These are phyloP conservation scores for Episyrphus balteatus DNA, from an alignment of 1,140 invertebrate genomes.

Conservation along the genomic window DNA sequence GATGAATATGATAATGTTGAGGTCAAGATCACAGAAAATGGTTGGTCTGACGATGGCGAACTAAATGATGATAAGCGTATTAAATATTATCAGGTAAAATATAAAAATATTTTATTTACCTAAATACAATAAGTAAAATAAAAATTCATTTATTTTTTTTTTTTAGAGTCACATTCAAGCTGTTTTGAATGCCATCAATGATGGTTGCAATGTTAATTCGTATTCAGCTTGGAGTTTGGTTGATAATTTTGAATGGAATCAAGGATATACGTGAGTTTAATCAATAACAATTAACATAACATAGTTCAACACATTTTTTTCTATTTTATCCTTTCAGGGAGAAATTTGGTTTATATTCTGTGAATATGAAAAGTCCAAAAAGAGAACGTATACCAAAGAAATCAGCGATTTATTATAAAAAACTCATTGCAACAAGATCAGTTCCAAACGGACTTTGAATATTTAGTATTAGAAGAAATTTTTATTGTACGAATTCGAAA, in stretches of 20 bases:
- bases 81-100: constrained; percentile 15
- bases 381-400: constrained; percentile 10
- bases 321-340: constrained; percentile 12
- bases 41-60: constrained; percentile 42
- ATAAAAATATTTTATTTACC: no score
- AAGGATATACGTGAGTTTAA: constrained; percentile 45
- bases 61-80: constrained; percentile 43
- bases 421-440: constrained; percentile 15
- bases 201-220: constrained; percentile 50
- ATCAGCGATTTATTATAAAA: constrained; percentile 9
- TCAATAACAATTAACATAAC: not conserved
- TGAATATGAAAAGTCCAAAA: constrained; percentile 6
- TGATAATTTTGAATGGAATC: constrained; percentile 71
- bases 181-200: constrained; percentile 51
- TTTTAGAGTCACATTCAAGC: constrained; percentile 48
- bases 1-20: constrained; percentile 46
- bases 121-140: no score
- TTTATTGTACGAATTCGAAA: no score
- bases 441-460: constrained; percentile 6
- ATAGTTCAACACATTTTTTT: not conserved
- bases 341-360: constrained; percentile 13
- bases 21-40: constrained; percentile 62
- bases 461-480: no score
- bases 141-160: not conserved
- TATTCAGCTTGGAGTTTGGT: constrained; percentile 66